Percentiles rank a stretch among this genome's conserved stretches.
Conservation (phyloP, 2,888 invertebrate genomes). For the Pocota personata region DNA sequence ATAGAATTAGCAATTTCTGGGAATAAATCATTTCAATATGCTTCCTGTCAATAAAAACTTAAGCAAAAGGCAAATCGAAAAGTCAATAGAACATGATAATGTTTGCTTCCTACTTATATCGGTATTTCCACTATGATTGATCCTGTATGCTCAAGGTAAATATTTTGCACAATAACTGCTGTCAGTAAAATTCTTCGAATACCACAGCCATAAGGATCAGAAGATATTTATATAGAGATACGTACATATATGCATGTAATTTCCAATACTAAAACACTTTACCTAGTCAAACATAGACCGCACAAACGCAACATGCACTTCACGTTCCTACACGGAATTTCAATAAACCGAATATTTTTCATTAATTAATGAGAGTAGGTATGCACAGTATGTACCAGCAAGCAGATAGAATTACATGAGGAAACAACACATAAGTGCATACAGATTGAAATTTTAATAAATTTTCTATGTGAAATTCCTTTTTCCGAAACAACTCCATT, state of each 20-base stretch:
- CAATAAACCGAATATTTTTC: constrained; percentile 66
- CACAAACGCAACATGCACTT: constrained; percentile 8
- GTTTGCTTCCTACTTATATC: background rate
- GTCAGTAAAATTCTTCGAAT: constrained; percentile 24
- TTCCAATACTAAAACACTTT: too few species aligned
- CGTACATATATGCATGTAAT: background rate
- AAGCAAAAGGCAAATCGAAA: background rate
- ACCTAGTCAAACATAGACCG: background rate
- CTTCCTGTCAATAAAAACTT: background rate
- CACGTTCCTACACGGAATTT: constrained; percentile 28
- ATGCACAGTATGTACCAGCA: constrained; percentile 7
- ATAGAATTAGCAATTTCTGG: background rate
- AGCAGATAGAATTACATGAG: background rate
- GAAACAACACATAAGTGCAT: constrained; percentile 24
- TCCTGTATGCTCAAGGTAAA: constrained; percentile 18
- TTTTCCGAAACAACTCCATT: background rate
- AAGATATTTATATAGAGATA: background rate
- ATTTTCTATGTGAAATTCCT: constrained; percentile 40
- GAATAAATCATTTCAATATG: background rate
- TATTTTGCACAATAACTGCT: constrained; percentile 20
- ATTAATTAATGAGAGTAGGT: constrained; percentile 49
- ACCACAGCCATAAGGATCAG: background rate
- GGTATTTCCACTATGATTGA: constrained; percentile 1
- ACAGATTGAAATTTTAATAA: constrained; percentile 62
- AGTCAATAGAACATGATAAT: background rate